Evolutionary conservation across 35 echinoderm and acorn worm species (phyloP).

Genomic region (Anneissia japonica): DNA sequence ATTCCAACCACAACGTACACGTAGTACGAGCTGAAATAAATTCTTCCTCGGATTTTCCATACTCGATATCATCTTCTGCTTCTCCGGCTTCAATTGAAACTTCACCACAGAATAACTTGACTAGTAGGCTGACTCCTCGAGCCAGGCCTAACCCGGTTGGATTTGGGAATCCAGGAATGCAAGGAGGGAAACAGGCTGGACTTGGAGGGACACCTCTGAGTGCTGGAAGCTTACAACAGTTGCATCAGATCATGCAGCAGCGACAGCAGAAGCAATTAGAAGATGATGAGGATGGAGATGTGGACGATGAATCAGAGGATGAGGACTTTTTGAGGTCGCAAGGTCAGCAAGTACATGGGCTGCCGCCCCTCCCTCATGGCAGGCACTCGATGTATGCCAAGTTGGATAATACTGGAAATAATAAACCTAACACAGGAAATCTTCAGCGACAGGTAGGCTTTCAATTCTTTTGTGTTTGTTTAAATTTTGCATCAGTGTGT

Average conservation of each 20-base stretch:
- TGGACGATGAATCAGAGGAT: neutral
- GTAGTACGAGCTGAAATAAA: constrained; percentile 47
- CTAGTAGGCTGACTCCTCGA: constrained; percentile 66
- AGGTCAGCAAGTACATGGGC: neutral
- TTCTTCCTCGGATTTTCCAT: constrained; percentile 58
- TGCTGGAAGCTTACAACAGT: constrained; percentile 23
- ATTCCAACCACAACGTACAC: constrained; percentile 14
- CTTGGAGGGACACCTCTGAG: neutral
- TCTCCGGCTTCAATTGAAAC: constrained; percentile 32
- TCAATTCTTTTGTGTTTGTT: too few species aligned
- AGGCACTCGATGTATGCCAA: constrained; percentile 47
- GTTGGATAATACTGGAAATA: neutral
- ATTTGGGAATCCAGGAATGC: constrained; percentile 20
- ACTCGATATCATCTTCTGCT: constrained; percentile 48
- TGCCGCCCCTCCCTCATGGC: constrained; percentile 42
- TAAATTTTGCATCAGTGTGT: too few species aligned
- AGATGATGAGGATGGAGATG: neutral
- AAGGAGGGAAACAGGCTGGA: neutral
- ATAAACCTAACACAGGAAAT: neutral
- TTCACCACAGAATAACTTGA: constrained; percentile 36
- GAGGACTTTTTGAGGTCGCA: neutral
- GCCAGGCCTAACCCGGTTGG: constrained; percentile 80
- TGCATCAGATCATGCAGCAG: neutral
- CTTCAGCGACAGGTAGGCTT: neutral
- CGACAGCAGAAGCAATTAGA: neutral